Base-by-base conservation (phyloP, 2,888 invertebrate genomes). In the Sturmia bella region DNA sequence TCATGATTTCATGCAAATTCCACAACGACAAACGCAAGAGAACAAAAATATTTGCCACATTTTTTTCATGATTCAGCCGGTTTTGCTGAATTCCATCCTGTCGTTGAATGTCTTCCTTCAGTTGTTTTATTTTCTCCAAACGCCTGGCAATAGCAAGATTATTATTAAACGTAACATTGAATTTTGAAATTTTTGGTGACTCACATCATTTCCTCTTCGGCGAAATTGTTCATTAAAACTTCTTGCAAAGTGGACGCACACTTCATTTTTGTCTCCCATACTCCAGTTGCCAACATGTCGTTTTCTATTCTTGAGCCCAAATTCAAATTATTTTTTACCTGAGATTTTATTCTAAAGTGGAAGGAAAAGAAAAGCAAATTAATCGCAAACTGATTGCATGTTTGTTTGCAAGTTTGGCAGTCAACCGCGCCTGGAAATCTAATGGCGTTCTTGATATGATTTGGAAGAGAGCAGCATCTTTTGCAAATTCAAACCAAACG, bases 1-100 rank as follows among this genome's bases (percentile, higher is more conserved):
- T 86, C 37, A 90, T 61, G 4, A 88, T 87, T 37, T 91, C 89
- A 63, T 86, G 72, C 0, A 88, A 74, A 75, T 87, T 88, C 89
- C 89, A 89, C 61, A 89, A 73, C 2, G 83, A 82, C 4, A 50
- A 89, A 87, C 89, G 87, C 11, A 90, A 24, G 74, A 87, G 43
- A 1, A 88, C 86, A 82, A 87, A 87, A 3, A 87, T 83, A 72
- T 87, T 85, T 0, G 87, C 87, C 12, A 86, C 83, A 61, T 86
- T 85, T 43, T 86, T 88, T 0, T 89, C 75, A 68, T 87, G 83
- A 0, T 72, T 50, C 37, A 84, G 24, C 0, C 80, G 79, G 2
- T 86, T 37, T 0, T 77, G 5, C 50, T 88, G 85, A n/a, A 83
- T 50, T 3, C 79, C 54, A 0, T 84, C 66, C 45, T 87, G 86